A percentile compares a stretch with the other conserved stretches of the same genome.
Evolutionary conservation across 1,140 invertebrate genomes (phyloP).

Genomic region (Cherax quadricarinatus): DNA sequence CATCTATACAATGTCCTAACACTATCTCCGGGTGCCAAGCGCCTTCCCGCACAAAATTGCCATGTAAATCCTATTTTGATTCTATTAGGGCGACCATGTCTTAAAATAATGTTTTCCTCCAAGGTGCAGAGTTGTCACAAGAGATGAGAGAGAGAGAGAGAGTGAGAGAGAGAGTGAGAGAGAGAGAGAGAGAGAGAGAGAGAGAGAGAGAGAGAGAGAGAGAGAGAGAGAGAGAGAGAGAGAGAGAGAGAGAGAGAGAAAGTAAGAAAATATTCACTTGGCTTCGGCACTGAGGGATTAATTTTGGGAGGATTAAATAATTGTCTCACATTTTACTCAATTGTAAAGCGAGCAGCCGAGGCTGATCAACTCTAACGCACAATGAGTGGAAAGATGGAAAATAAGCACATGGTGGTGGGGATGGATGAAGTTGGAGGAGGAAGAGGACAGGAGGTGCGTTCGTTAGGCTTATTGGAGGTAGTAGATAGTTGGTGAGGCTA

Average conservation of each 20-base stretch:
- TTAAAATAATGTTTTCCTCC: conserved; percentile 69
- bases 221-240: background rate
- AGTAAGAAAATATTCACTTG: no score
- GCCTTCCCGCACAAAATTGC: conserved; percentile 68
- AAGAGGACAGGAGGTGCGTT: no score
- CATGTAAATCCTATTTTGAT: conserved; percentile 70
- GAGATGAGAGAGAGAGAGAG: conserved; percentile 11
- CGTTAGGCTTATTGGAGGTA: no score
- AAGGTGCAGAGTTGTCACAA: conserved; percentile 67
- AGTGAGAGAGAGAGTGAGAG: conserved; percentile 30
- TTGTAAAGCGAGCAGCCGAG: background rate
- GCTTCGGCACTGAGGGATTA: background rate
- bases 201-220: conserved; percentile 14
- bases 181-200: conserved; percentile 34
- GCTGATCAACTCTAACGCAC: background rate
- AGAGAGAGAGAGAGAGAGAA: background rate
- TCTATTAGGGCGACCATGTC: conserved; percentile 67
- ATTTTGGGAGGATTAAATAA: background rate
- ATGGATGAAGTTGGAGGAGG: background rate
- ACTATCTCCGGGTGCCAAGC: conserved; percentile 65
- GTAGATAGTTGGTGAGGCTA: no score
- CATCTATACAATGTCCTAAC: conserved; percentile 68
- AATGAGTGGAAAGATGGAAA: background rate
- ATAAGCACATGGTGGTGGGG: background rate
- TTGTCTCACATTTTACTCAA: background rate